Evolutionary conservation across 2,797 vertebrate genomes (phyloP).

Genomic region (Coluber constrictor): DNA sequence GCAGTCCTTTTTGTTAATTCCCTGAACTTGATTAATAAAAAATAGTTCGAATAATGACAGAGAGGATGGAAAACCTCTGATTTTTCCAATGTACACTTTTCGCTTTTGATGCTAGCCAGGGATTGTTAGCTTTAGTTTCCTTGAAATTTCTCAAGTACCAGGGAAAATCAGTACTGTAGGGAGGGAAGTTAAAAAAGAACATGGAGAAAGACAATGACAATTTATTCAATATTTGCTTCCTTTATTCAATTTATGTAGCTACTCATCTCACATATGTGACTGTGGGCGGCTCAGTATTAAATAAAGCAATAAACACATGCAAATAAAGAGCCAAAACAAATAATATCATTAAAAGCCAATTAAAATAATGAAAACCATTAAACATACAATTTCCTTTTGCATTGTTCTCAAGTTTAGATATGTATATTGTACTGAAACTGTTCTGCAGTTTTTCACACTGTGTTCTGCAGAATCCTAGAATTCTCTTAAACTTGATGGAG

Average conservation of each 20-base stretch:
- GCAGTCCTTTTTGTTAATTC: neutral
- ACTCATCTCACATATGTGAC: neutral
- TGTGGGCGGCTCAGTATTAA: neutral
- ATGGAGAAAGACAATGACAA: neutral
- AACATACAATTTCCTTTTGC: neutral
- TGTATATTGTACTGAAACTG: neutral
- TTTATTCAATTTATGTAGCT: neutral
- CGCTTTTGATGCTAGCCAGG: neutral
- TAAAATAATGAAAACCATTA: neutral
- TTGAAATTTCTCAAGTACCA: neutral
- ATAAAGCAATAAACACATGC: neutral
- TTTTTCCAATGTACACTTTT: neutral
- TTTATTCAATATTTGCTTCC: neutral
- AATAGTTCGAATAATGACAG: neutral
- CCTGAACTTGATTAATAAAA: neutral
- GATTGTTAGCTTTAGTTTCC: neutral
- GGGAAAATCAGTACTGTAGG: neutral
- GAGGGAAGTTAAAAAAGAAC: neutral
- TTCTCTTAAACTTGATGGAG: neutral
- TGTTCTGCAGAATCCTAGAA: neutral
- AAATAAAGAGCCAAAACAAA: neutral
- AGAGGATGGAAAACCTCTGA: neutral
- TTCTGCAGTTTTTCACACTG: neutral
- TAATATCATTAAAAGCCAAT: neutral
- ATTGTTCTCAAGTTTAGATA: neutral